Conservation (phyloP, 2,797 vertebrate genomes). For the Melanotaenia parkinsoni region DNA sequence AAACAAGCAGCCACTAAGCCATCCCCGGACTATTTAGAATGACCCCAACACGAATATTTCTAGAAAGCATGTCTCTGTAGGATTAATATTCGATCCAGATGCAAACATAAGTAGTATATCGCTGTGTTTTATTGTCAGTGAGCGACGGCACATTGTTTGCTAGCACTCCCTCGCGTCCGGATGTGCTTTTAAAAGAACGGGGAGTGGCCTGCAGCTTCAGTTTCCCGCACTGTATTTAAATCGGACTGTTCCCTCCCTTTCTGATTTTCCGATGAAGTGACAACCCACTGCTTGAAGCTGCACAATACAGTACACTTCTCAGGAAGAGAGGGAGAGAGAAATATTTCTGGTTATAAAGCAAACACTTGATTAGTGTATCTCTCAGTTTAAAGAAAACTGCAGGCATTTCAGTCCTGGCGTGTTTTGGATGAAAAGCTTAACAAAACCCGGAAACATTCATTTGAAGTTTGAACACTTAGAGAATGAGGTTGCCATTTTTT, state of each 20-base stretch:
- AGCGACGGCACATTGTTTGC: slow-evolving; percentile 78
- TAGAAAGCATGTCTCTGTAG: accelerated
- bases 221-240: slow-evolving; percentile 85
- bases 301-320: slow-evolving; percentile 31
- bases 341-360: too few species aligned
- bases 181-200: slow-evolving; percentile 80
- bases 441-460: background rate
- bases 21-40: accelerated
- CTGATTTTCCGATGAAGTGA: slow-evolving; percentile 49
- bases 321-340: background rate
- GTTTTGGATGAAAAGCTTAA: background rate
- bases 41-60: background rate
- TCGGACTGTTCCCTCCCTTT: slow-evolving; percentile 77
- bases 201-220: slow-evolving; percentile 71
- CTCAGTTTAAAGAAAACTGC: background rate
- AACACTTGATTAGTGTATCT: background rate
- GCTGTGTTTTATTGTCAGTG: slow-evolving; percentile 64
- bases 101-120: slow-evolving; percentile 1
- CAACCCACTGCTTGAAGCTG: slow-evolving; percentile 47
- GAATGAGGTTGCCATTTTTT: background rate
- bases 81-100: background rate
- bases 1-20: slow-evolving; percentile 20
- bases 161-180: slow-evolving; percentile 81
- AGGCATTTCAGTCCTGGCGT: background rate
- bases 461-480: background rate